Evolutionary conservation across 2,113 vertebrate genomes (phyloP).

Genomic region (Ptychochromis oligacanthus): DNA sequence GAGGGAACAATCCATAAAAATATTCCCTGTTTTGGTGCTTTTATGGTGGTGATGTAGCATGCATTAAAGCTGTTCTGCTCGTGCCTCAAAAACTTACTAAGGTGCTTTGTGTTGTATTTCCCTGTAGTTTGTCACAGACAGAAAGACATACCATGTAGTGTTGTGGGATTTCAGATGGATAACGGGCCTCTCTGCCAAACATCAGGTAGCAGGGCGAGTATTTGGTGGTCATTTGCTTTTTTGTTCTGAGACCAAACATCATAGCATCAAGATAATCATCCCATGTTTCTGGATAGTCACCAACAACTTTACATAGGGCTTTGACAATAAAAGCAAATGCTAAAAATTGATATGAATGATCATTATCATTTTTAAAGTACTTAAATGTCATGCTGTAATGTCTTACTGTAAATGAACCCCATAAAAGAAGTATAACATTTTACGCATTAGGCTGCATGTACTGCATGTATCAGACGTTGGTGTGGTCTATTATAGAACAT

Average conservation of each 20-base stretch:
- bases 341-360: neutral
- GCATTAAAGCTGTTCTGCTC: neutral
- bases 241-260: neutral
- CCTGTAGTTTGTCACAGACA: no score
- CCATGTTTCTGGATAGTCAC: neutral
- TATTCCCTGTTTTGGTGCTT: no score
- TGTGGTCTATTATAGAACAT: neutral
- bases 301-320: neutral
- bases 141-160: no score
- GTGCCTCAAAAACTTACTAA: neutral
- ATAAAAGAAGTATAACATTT: neutral
- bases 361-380: neutral
- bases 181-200: no score
- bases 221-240: no score
- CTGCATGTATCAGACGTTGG: neutral
- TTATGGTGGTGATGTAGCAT: neutral
- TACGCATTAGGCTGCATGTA: neutral
- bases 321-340: neutral
- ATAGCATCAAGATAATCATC: conserved; percentile 2
- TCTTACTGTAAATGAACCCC: neutral
- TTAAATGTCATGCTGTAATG: neutral
- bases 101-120: neutral
- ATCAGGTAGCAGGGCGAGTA: no score
- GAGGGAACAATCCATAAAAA: no score
- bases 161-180: no score